Evolutionary conservation across 2,888 invertebrate species (phyloP), one percentile per base, ranked within the genome.

Genomic region (Netelia inedita): DNA sequence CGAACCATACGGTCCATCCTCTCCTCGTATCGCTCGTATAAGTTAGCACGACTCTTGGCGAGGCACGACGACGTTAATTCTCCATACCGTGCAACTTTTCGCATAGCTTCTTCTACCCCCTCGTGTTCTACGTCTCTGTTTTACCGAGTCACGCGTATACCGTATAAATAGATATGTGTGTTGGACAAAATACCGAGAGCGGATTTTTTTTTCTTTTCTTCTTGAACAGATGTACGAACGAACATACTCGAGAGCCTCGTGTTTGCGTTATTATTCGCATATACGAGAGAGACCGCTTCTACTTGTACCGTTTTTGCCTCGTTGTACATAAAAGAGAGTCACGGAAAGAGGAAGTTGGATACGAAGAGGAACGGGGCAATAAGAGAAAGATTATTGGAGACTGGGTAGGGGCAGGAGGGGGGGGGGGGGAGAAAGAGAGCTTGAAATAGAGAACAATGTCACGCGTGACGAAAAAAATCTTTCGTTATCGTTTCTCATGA

Each of bases 301-400:
- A 5, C 6, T 35, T 78, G 74, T 83, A 83, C 69, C 83, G 83
- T 79, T 83, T 83, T 82, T 73, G 41, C 35, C 55, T 63, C 43
- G 50, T 16, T 16, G 41, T 23, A 61, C 57, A 59, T 69, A 53
- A 73, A 59, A 59, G 73, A 73, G 73, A 83, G 50, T 55, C 55
- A 55, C 50, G 74, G 57, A 75, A 53, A 74, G 79, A 79, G 83
- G 83, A 74, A 79, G 79, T 74, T 71, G 57, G 21, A 68, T 59
- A 43, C 63, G 57, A 28, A 19, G 11, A 68, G 68, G 65, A 79
- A 35, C 35, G 35, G 35, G 35, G 35, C 35, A 65, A 10, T 14
- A 50, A 46, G 76, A 72, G 23, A 66, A 57, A 61, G 35, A 68
- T 61, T 28, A 71, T 55, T n/a, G 9, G 28, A 59, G 35, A 35